These are phyloP conservation scores for Hylaeus volcanicus DNA, from an alignment of 1,140 invertebrate genomes.

Conservation along the genomic window DNA sequence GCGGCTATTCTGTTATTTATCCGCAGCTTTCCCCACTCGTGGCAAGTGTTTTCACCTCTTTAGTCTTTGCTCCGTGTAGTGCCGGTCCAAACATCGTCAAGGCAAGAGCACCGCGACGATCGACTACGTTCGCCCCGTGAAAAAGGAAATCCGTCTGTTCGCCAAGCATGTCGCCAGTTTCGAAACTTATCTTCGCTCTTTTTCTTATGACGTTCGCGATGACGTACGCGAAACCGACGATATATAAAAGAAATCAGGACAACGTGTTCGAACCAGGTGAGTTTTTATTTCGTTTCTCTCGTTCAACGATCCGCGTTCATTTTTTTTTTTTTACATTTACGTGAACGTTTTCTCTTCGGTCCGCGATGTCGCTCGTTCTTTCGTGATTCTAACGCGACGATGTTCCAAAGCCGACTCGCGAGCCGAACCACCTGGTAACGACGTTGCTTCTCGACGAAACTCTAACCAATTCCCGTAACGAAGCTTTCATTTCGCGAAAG, in stretches of 20 bases:
- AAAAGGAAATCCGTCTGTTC: not conserved
- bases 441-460: not conserved
- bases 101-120: not conserved
- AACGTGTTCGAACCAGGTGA: conserved; percentile 76
- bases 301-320: too few species aligned
- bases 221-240: conserved; percentile 70
- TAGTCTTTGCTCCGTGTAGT: conserved; percentile 50
- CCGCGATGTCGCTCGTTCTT: not conserved
- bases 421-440: not conserved
- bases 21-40: conserved; percentile 68
- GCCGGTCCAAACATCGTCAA: conserved; percentile 41
- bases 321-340: not conserved
- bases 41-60: conserved; percentile 65
- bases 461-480: not conserved
- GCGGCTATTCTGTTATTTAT: conserved; percentile 59
- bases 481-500: not conserved
- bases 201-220: conserved; percentile 50
- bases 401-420: not conserved
- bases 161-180: not conserved
- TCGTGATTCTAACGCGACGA: not conserved
- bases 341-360: too few species aligned
- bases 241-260: conserved; percentile 74
- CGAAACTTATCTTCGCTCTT: conserved; percentile 42
- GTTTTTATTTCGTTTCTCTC: not conserved
- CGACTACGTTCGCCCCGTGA: too few species aligned